Percentiles rank a stretch among this genome's conserved stretches.
Evolutionary conservation across 2,888 invertebrate species (phyloP).

Genomic region (Cheilosia vulpina): DNA sequence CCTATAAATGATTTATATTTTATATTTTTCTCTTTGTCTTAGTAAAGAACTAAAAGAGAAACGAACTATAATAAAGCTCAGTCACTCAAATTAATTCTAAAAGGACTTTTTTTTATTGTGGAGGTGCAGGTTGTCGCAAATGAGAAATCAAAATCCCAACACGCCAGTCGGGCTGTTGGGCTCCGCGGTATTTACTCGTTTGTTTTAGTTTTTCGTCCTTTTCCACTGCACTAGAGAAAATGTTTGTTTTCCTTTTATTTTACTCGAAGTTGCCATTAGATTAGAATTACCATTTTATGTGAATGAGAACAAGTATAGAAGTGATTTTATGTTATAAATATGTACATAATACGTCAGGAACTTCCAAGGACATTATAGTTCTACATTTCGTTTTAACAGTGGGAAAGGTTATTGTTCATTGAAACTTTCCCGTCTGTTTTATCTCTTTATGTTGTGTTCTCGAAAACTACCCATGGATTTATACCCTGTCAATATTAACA

Average conservation of each 20-base stretch:
- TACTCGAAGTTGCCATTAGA: neutral
- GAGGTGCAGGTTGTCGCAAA: slow-evolving; percentile 52
- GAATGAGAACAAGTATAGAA: slow-evolving; percentile 10
- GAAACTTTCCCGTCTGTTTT: neutral
- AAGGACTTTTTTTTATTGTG: slow-evolving; percentile 21
- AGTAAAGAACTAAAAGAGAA: slow-evolving; percentile 27
- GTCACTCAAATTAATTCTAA: slow-evolving; percentile 36
- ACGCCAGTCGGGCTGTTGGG: slow-evolving; percentile 41
- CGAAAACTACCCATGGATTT: slow-evolving; percentile 11
- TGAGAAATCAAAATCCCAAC: slow-evolving; percentile 42
- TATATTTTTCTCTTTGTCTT: slow-evolving; percentile 10
- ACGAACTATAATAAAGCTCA: slow-evolving; percentile 33
- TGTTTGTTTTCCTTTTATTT: neutral
- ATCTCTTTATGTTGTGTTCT: slow-evolving; percentile 25
- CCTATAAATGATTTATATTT: too few species aligned
- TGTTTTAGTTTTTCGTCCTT: slow-evolving; percentile 57
- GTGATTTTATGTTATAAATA: neutral
- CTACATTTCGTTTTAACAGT: slow-evolving; percentile 13
- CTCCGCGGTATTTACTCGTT: slow-evolving; percentile 42
- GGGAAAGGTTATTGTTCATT: slow-evolving; percentile 28
- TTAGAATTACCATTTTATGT: neutral
- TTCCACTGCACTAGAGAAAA: neutral
- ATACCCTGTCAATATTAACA: slow-evolving; percentile 10
- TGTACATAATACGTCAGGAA: slow-evolving; percentile 19
- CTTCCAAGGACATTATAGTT: slow-evolving; percentile 55